Base-by-base conservation (phyloP, 2,113 vertebrate genomes). In the Climacteris rufus region DNA sequence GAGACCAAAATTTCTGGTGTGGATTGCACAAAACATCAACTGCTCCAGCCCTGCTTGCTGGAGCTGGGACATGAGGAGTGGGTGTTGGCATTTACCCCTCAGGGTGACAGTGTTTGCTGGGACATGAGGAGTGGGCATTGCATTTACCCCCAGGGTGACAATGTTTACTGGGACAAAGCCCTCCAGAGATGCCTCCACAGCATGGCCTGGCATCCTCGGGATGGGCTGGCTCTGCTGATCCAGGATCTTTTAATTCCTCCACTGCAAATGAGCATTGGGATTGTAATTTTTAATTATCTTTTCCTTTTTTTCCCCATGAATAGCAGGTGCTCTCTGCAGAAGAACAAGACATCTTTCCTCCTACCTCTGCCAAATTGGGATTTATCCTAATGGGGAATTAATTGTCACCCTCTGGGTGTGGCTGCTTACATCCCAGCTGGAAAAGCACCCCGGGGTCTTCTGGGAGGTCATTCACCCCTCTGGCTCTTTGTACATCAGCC, bases 91-190 rank as follows among this genome's bases (percentile, higher is more conserved):
- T 75, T n/a, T 81, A 0, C 11, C 7, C 28, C 20, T n/a, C 31
- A 18, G 10, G 13, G 5, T 81, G 64, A 33, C 19, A 33, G 35
- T 23, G 28, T 77, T 42, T 13, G 37, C 60, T 78, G 42, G 44
- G 42, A 25, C 17, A 6, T 0, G 4, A 40, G 53, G 42, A 2
- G 1, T 30, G 44, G 24, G 28, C 35, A 31, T n/a, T 1, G 1
- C 13, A 6, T 75, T n/a, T 81, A 0, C 11, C 7, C 28, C 20
- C 31, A 18, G 10, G 13, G 5, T 81, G 64, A 33, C 19, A 33
- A 33, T 23, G 28, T 77, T 45, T 53, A 33, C 47, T 82, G 84
- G 28, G 28, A 69, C 50, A 83, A 92, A 94, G 35, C 27, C 28
- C 28, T 61, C 53, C 3, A 3, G 27, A 74, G 64, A 56, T 50